These are phyloP conservation scores for Mus pahari DNA, from an alignment of 2,113 vertebrate species.

Conservation along the genomic window DNA sequence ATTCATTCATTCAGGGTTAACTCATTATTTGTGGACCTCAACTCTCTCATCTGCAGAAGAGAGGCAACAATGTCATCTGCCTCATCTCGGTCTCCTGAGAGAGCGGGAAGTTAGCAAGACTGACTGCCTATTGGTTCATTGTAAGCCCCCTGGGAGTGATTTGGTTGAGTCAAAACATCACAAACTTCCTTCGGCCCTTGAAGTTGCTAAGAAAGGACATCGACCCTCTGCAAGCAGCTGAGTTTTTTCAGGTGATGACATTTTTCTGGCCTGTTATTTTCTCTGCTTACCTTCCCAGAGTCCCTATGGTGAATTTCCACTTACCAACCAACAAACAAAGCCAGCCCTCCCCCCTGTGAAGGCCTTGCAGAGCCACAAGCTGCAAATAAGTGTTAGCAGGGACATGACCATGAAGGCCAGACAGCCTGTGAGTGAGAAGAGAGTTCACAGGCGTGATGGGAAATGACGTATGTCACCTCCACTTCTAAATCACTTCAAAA, in stretches of 20 bases:
- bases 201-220: conserved; percentile 31
- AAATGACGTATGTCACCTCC: conserved; percentile 47
- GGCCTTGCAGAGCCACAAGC: not conserved
- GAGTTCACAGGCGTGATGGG: not conserved
- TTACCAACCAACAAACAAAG: conserved; percentile 39
- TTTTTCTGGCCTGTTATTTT: conserved; percentile 58
- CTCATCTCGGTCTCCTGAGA: not conserved
- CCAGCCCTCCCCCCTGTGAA: not conserved
- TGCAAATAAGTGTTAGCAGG: not conserved
- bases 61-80: not conserved
- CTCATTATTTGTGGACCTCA: not conserved
- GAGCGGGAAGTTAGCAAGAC: not conserved
- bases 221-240: not conserved
- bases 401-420: not conserved
- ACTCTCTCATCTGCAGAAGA: not conserved
- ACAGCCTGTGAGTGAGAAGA: conserved; percentile 51
- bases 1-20: not conserved
- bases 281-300: conserved; percentile 27
- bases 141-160: not conserved
- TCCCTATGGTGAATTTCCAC: conserved; percentile 30
- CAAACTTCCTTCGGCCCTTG: not conserved
- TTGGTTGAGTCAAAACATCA: conserved; percentile 27
- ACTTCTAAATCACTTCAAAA: conserved; percentile 31
- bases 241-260: conserved; percentile 9
- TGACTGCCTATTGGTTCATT: too few species aligned